These are phyloP conservation scores for Trisateles emortualis DNA, from an alignment of 2,888 invertebrate genomes.

Conservation along the genomic window DNA sequence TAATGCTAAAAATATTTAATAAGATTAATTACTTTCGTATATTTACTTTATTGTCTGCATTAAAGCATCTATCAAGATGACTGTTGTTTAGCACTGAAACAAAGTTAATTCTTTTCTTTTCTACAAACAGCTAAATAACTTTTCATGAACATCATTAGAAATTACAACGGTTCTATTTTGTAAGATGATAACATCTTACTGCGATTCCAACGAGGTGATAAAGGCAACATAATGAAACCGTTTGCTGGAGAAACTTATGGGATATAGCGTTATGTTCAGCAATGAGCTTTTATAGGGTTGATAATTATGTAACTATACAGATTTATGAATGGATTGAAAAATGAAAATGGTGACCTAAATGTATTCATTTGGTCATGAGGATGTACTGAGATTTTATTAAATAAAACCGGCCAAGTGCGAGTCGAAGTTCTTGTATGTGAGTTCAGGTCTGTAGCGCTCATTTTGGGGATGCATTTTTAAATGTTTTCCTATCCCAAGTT, in stretches of 20 bases:
- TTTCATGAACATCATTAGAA: not conserved
- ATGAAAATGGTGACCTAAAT: too few relatives aligned
- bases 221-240: conserved; percentile 4
- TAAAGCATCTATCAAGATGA: not conserved
- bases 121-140: not conserved
- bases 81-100: not conserved
- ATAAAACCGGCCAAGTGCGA: too few relatives aligned
- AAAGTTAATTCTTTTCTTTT: not conserved
- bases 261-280: not conserved
- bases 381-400: too few relatives aligned
- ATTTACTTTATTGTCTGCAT: too few relatives aligned
- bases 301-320: not conserved
- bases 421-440: too few relatives aligned
- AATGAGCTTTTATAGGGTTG: not conserved
- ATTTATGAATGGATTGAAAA: not conserved
- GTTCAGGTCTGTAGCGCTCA: too few relatives aligned
- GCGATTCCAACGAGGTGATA: conserved; percentile 1
- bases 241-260: not conserved
- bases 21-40: too few relatives aligned
- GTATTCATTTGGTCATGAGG: too few relatives aligned
- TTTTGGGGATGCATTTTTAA: too few relatives aligned
- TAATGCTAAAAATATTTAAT: too few relatives aligned
- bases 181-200: not conserved
- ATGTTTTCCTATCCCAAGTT: too few relatives aligned
- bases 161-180: not conserved